Conservation (phyloP, 2,888 invertebrate species). For the Drosophila paramelanica region DNA sequence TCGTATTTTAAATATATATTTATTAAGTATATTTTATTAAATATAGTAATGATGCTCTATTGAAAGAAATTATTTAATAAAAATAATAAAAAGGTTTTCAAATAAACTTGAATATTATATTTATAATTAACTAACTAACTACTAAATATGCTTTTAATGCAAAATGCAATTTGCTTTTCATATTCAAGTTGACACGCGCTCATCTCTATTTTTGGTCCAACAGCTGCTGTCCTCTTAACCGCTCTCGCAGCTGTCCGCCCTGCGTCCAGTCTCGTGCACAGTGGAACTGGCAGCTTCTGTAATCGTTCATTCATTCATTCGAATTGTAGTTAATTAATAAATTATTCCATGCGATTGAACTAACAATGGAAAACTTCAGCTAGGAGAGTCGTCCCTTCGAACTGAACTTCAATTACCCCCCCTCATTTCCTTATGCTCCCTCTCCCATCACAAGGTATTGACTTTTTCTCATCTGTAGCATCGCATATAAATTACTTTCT, state of each 20-base stretch:
- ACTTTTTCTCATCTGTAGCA: constrained; percentile 17
- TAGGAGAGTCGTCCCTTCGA: constrained; percentile 28
- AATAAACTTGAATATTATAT: too few relatives aligned
- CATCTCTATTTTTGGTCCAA: constrained; percentile 10
- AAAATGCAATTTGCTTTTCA: background rate
- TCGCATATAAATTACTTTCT: constrained; percentile 50
- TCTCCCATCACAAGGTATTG: background rate
- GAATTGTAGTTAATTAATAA: constrained; percentile 80
- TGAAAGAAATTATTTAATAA: background rate
- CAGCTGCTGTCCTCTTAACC: constrained; percentile 21
- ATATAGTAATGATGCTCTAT: too few relatives aligned
- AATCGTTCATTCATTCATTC: constrained; percentile 80
- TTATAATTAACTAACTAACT: too few relatives aligned
- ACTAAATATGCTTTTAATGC: background rate
- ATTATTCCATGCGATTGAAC: constrained; percentile 80
- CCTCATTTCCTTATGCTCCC: constrained; percentile 7
- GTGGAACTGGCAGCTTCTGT: constrained; percentile 44
- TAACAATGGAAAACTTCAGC: constrained; percentile 70
- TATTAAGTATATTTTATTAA: too few relatives aligned
- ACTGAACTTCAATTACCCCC: constrained; percentile 58
- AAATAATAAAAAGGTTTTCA: too few relatives aligned
- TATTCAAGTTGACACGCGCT: background rate
- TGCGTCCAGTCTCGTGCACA: background rate
- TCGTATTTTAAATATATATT: too few relatives aligned
- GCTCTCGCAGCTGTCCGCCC: background rate